phyloP scores from a whole-genome alignment of 1,140 invertebrate species.

The Xylocopa sonorina region DNA sequence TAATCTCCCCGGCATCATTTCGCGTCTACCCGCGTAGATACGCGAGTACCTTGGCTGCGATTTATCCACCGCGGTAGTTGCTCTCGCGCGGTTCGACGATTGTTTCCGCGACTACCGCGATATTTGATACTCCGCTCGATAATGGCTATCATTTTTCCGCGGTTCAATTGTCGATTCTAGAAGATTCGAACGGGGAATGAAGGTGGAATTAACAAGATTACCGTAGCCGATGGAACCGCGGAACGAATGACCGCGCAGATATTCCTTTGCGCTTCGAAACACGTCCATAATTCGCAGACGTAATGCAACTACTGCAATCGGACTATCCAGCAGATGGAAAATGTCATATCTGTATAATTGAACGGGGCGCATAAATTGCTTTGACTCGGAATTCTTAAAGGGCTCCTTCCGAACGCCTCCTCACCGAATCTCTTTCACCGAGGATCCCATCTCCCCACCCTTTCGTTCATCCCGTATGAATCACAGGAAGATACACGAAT shows the following conservation, averaged over 20 bases:
- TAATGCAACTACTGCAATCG: no score
- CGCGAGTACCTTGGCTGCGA: background rate
- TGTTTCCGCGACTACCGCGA: conserved; percentile 2
- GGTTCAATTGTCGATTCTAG: no score
- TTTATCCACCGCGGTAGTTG: background rate
- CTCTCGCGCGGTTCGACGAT: background rate
- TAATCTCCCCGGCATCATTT: conserved; percentile 30
- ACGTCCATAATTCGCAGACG: background rate
- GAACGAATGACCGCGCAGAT: background rate
- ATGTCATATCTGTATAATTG: background rate
- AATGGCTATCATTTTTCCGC: background rate
- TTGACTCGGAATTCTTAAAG: background rate
- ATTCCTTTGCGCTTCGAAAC: background rate
- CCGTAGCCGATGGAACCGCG: no score
- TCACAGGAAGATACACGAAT: conserved; percentile 17
- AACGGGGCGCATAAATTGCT: background rate
- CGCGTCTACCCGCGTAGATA: background rate
- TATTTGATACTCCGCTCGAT: background rate
- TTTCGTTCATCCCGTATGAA: background rate
- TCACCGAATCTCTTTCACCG: conserved; percentile 34
- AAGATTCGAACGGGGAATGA: no score
- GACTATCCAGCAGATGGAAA: background rate
- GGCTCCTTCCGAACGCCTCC: background rate
- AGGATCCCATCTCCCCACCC: background rate
- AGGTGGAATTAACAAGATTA: no score